phyloP scores from a whole-genome alignment of 2,888 invertebrate genomes.

The Morpho deidamia region DNA sequence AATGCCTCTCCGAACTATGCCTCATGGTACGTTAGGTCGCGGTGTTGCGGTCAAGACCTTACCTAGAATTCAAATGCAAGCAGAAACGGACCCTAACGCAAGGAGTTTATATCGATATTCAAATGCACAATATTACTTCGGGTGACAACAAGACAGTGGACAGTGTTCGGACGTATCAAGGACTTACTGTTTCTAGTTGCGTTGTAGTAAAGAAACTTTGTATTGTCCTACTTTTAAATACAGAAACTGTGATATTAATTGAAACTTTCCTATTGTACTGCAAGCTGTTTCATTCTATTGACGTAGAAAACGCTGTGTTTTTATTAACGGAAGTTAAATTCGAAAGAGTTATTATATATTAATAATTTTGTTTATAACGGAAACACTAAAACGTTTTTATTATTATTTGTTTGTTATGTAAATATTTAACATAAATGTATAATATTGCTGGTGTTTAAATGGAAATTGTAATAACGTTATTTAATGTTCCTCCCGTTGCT shows the following conservation, averaged over 20 bases:
- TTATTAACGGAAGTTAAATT: conserved; percentile 10
- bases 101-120: conserved; percentile 82
- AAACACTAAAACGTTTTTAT: too few species aligned
- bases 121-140: conserved; percentile 85
- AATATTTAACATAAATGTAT: too few species aligned
- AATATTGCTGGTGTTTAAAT: too few species aligned
- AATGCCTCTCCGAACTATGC: conserved; percentile 73
- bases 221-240: conserved; percentile 73
- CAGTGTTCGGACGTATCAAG: conserved; percentile 74
- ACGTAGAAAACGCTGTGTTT: conserved; percentile 41
- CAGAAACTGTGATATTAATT: conserved; percentile 77
- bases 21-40: conserved; percentile 66
- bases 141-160: conserved; percentile 83
- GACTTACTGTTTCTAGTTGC: conserved; percentile 78
- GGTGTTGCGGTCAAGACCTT: conserved; percentile 69
- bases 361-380: not conserved
- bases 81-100: conserved; percentile 75
- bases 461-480: too few species aligned
- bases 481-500: too few species aligned
- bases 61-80: conserved; percentile 65
- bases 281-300: conserved; percentile 49
- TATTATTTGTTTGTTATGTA: too few species aligned
- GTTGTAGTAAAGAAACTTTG: conserved; percentile 60
- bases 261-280: conserved; percentile 64
- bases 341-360: not conserved